These are phyloP conservation scores for Pagrus major DNA, from an alignment of 2,113 vertebrate genomes.

Conservation along the genomic window DNA sequence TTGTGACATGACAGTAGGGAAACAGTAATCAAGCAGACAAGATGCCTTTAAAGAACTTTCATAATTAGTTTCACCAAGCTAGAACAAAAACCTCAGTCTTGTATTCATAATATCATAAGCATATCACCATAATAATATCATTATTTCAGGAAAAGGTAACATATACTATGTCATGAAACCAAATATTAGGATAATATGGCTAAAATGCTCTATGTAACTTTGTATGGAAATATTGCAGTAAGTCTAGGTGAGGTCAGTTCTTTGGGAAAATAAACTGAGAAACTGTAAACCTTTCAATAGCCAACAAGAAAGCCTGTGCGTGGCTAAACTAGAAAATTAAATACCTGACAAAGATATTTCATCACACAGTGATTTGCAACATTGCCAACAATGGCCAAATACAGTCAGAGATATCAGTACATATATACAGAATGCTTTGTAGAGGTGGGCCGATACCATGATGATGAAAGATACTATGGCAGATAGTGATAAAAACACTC, in stretches of 20 bases:
- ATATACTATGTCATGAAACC: too few species aligned
- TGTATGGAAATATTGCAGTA: background rate
- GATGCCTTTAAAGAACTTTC: background rate
- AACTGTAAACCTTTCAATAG: background rate
- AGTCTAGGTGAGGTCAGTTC: background rate
- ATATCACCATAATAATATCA: too few species aligned
- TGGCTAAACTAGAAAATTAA: background rate
- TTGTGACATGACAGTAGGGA: background rate
- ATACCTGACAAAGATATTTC: background rate
- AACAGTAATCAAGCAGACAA: background rate
- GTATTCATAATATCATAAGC: too few species aligned
- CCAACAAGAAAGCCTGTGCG: background rate
- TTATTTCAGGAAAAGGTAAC: background rate
- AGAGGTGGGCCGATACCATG: too few species aligned
- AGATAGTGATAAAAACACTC: too few species aligned
- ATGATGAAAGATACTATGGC: too few species aligned
- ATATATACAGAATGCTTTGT: too few species aligned
- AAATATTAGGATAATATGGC: background rate
- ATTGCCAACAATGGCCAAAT: background rate
- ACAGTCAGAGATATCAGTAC: background rate
- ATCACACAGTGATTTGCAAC: too few species aligned
- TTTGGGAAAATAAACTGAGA: background rate
- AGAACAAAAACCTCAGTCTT: background rate
- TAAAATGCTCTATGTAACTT: background rate
- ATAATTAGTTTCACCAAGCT: too few species aligned